Percentiles rank a stretch among this genome's conserved stretches.
These are phyloP conservation scores for Phengaris alcon DNA, from an alignment of 2,888 invertebrate species.

Conservation along the genomic window DNA sequence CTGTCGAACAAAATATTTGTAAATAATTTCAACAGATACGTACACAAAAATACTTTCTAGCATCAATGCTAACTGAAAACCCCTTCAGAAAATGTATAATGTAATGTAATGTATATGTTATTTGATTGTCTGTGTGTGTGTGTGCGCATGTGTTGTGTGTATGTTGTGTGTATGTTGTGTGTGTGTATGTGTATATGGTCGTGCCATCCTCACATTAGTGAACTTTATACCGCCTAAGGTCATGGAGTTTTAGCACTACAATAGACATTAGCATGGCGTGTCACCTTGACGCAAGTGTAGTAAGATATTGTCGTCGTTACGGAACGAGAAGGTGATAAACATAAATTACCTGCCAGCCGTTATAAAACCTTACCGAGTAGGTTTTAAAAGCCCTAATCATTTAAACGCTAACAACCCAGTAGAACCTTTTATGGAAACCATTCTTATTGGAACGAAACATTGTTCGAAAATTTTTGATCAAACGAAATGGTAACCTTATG, in stretches of 20 bases:
- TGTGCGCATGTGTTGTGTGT: slow-evolving; percentile 26
- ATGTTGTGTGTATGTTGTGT: slow-evolving; percentile 34
- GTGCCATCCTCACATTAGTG: slow-evolving; percentile 64
- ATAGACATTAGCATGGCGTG: slow-evolving; percentile 73
- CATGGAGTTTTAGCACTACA: slow-evolving; percentile 75
- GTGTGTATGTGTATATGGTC: slow-evolving; percentile 44
- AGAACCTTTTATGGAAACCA: slow-evolving; percentile 46
- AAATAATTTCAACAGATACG: not conserved
- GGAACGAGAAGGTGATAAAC: slow-evolving; percentile 23
- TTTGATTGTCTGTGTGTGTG: not conserved
- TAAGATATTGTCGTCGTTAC: slow-evolving; percentile 55
- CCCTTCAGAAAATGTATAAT: not conserved
- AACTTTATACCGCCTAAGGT: slow-evolving; percentile 76
- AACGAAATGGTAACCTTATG: slow-evolving; percentile 25
- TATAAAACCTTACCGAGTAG: slow-evolving; percentile 46
- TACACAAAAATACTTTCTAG: slow-evolving; percentile 18
- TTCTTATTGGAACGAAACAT: not conserved
- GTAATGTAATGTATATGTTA: not conserved
- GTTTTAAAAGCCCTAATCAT: slow-evolving; percentile 48
- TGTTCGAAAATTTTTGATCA: not conserved
- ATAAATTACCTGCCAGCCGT: slow-evolving; percentile 26
- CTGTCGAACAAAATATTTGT: not conserved
- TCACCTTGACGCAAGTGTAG: slow-evolving; percentile 68
- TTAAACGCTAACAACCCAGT: slow-evolving; percentile 41
- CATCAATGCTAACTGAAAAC: not conserved